A percentile compares a stretch with the other conserved stretches of the same genome.
Conservation (phyloP, 1,140 invertebrate genomes). For the Condylostylus longicornis region DNA sequence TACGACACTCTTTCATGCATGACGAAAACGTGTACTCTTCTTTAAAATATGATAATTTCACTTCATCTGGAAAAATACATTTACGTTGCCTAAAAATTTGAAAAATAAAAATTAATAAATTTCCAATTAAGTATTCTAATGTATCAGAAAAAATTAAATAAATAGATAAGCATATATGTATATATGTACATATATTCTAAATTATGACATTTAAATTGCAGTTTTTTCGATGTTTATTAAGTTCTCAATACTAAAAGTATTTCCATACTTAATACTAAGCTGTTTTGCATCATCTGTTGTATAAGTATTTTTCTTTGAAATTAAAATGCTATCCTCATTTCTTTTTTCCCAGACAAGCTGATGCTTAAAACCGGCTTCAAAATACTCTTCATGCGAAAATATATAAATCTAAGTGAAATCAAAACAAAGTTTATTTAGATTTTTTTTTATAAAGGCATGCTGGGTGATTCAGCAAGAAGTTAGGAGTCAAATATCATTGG, state of each 20-base stretch:
- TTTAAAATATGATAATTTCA: conserved; percentile 37
- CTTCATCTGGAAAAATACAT: conserved; percentile 49
- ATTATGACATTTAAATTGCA: conserved; percentile 5
- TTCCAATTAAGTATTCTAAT: not conserved
- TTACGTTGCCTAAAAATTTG: conserved; percentile 35
- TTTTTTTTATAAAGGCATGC: no score
- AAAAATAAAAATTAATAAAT: not conserved
- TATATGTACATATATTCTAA: not conserved
- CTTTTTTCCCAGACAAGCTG: conserved; percentile 47
- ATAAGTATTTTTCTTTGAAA: conserved; percentile 54
- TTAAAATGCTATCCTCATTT: conserved; percentile 43
- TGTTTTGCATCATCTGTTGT: conserved; percentile 52
- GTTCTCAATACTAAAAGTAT: no score
- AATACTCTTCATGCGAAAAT: conserved; percentile 48
- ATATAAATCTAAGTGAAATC: conserved; percentile 44
- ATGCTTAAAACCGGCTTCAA: conserved; percentile 44
- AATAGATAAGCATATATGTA: no score
- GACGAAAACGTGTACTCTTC: conserved; percentile 49
- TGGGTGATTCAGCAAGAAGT: no score
- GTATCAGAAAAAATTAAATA: not conserved
- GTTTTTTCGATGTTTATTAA: no score
- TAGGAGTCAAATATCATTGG: no score
- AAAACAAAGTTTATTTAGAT: no score
- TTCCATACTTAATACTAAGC: conserved; percentile 37
- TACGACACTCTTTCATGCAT: conserved; percentile 52